These are phyloP conservation scores for Gulo gulo DNA, from an alignment of 2,113 vertebrate genomes.

Conservation along the genomic window DNA sequence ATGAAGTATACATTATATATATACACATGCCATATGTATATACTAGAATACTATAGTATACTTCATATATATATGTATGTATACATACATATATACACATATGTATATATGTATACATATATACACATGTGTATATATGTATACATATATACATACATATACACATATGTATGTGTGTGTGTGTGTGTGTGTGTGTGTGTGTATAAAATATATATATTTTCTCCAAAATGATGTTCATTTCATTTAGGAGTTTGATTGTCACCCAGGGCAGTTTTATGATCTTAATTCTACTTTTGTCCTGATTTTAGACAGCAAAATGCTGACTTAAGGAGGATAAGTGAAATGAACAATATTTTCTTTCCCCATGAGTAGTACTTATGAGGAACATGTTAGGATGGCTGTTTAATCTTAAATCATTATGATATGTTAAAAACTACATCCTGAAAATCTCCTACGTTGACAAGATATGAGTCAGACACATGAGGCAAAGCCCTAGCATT, in stretches of 20 bases:
- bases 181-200: too few species aligned
- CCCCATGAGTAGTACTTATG: neutral
- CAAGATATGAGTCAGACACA: neutral
- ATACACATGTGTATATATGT: too few species aligned
- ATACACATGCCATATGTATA: neutral
- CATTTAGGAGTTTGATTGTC: neutral
- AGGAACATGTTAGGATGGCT: neutral
- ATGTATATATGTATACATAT: too few species aligned
- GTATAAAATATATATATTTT: neutral
- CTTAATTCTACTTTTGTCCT: constrained; percentile 12
- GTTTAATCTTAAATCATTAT: neutral
- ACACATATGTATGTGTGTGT: too few species aligned
- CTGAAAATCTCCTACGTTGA: neutral
- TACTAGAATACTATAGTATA: neutral
- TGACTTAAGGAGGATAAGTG: neutral
- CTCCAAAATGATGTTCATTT: neutral
- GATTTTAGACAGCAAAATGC: neutral
- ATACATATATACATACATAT: too few species aligned
- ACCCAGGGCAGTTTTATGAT: neutral
- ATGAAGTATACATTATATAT: neutral
- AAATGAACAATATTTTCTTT: neutral
- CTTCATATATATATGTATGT: neutral
- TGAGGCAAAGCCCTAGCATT: neutral
- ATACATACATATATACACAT: neutral
- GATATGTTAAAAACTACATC: neutral